Base-by-base conservation (phyloP, 1,140 invertebrate genomes). In the Drosophila oshimai region DNA sequence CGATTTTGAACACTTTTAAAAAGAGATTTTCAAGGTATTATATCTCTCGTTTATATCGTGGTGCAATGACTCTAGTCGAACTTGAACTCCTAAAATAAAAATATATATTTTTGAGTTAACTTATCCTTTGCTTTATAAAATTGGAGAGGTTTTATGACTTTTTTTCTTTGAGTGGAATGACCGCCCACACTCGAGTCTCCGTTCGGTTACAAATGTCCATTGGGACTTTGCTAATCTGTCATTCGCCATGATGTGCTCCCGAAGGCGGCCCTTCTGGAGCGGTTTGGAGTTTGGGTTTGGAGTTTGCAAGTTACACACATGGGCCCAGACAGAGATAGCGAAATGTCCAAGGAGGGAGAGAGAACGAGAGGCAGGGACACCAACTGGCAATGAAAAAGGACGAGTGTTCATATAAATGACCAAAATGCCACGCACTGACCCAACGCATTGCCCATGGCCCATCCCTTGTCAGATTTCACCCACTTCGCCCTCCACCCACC, bases 391-490 rank as follows among this genome's bases (percentile, higher is more conserved):
- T 74, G 87, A 74, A 80, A 88, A 90, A 77, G 81, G 83, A 89
- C 83, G 84, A 75, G 81, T 90, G 88, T 86, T 79, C 79, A 86
- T 71, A 90, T 90, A 90, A 90, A 90, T 88, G 88, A 90, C 88
- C 83, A 74, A 72, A 90, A 88, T 88, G 83, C 65, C 88, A 90
- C 81, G 78, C 88, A 89, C 72, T 88, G 83, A 88, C 83, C 78
- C 74, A 79, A 65, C 70, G 71, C 78, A 73, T 50, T 34, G 50
- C 49, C 69, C 62, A 37, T 57, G 18, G 51, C 29, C 62, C 62
- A 61, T 28, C 46, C 58, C 44, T 6, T 22, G 5, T n/a, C 42
- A 13, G 15, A 39, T 49, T 18, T 13, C 58, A 62, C 57, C 33
- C 54, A 37, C 54, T 57, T 28, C 24, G 12, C 18, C 44, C 22